These are phyloP conservation scores for Neogobius melanostomus DNA, from an alignment of 2,113 vertebrate genomes.

Conservation along the genomic window DNA sequence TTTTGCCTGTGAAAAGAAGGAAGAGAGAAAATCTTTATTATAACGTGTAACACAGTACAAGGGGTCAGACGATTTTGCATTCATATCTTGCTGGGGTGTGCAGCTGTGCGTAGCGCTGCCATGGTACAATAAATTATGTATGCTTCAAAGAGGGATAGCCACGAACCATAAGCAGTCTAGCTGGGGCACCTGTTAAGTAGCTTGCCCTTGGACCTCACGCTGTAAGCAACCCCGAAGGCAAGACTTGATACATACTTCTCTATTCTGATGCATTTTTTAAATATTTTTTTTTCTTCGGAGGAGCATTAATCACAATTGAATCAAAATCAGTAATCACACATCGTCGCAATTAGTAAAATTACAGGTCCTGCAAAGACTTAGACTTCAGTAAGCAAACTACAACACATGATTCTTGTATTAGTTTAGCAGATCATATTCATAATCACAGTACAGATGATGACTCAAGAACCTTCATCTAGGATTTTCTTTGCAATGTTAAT, in stretches of 20 bases:
- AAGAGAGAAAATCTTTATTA: neutral
- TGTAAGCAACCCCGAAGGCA: conserved; percentile 40
- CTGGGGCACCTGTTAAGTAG: conserved; percentile 54
- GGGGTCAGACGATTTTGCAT: conserved; percentile 33
- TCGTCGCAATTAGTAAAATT: too few relatives aligned
- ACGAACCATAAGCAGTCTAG: conserved; percentile 46
- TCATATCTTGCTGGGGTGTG: conserved; percentile 34
- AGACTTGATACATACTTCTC: neutral
- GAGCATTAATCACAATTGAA: too few relatives aligned
- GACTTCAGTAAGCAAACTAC: too few relatives aligned
- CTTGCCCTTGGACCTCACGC: conserved; percentile 38
- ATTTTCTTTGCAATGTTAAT: too few relatives aligned
- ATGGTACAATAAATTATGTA: conserved; percentile 56
- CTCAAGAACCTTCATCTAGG: too few relatives aligned
- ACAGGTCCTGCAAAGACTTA: too few relatives aligned
- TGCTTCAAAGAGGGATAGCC: conserved; percentile 35
- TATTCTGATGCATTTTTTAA: too few relatives aligned
- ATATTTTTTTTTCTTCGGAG: too few relatives aligned
- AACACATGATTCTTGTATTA: too few relatives aligned
- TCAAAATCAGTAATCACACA: too few relatives aligned
- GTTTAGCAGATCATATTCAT: too few relatives aligned
- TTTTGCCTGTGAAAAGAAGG: conserved; percentile 81
- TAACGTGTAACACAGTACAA: conserved; percentile 17
- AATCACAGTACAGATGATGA: too few relatives aligned
- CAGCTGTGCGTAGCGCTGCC: conserved; percentile 38